phyloP scores from a whole-genome alignment of 2,113 vertebrate genomes.

The Aepyceros melampus region DNA sequence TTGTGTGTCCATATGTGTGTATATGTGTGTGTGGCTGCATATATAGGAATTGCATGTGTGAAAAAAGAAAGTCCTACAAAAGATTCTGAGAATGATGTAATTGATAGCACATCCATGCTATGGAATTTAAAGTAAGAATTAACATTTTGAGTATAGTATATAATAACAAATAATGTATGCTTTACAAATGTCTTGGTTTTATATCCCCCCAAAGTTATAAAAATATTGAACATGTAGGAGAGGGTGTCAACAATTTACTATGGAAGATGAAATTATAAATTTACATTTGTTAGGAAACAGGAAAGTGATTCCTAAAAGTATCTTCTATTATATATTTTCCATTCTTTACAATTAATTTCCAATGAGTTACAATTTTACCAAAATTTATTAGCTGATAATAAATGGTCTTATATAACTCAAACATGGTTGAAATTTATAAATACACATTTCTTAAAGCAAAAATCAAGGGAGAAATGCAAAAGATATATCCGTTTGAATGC shows the following conservation, averaged over 20 bases:
- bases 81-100: neutral
- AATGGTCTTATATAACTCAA: neutral
- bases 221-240: neutral
- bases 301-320: neutral
- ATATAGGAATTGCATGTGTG: neutral
- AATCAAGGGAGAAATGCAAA: neutral
- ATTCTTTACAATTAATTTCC: neutral
- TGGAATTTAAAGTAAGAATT: neutral
- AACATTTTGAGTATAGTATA: neutral
- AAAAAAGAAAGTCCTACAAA: neutral
- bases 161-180: neutral
- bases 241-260: neutral
- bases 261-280: neutral
- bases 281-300: neutral
- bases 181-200: neutral
- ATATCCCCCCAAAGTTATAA: neutral
- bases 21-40: neutral
- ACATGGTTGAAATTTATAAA: neutral
- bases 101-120: fast-evolving
- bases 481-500: neutral
- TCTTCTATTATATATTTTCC: neutral
- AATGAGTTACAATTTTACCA: neutral
- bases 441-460: neutral
- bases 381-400: neutral
- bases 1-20: neutral